Percentiles rank a stretch among this genome's conserved stretches.
These are phyloP conservation scores for Scaptomyza reducta DNA, from an alignment of 2,888 invertebrate species.

Conservation along the genomic window DNA sequence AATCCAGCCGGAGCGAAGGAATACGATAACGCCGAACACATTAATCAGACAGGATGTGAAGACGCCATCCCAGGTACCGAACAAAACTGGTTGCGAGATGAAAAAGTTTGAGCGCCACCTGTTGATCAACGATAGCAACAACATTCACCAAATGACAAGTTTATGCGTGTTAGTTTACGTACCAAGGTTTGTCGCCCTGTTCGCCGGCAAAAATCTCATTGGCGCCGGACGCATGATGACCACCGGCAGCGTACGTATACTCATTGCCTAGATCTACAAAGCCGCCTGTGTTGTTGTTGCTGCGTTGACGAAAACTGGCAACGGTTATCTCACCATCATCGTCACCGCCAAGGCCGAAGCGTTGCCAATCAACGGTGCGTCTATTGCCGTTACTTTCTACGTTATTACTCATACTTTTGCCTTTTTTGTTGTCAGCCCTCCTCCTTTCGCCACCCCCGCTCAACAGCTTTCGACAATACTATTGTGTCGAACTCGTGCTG, in stretches of 20 bases:
- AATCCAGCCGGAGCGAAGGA: slow-evolving; percentile 98
- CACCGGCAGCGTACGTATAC: slow-evolving; percentile 91
- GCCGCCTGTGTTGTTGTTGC: slow-evolving; percentile 88
- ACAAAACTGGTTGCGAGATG: slow-evolving; percentile 96
- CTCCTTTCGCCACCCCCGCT: slow-evolving; percentile 29
- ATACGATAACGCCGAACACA: slow-evolving; percentile 99
- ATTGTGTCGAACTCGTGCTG: slow-evolving; percentile 16
- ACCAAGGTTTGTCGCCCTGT: slow-evolving; percentile 87
- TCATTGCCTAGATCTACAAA: slow-evolving; percentile 91
- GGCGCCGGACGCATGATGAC: slow-evolving; percentile 93
- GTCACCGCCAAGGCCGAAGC: slow-evolving; percentile 81
- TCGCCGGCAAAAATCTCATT: slow-evolving; percentile 96
- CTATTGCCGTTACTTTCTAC: slow-evolving; percentile 65
- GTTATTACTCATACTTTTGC: slow-evolving; percentile 66
- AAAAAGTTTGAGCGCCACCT: slow-evolving; percentile 99
- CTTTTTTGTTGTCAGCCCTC: slow-evolving; percentile 11
- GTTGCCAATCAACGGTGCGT: slow-evolving; percentile 82
- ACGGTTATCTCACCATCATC: slow-evolving; percentile 83
- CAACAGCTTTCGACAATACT: slow-evolving; percentile 16
- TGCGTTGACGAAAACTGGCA: slow-evolving; percentile 84
- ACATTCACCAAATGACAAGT: background rate
- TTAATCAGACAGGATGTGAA: slow-evolving; percentile 99
- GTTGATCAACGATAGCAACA: slow-evolving; percentile 42
- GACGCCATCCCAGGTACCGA: slow-evolving; percentile 98
- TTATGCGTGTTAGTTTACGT: background rate